Evolutionary conservation across 2,888 invertebrate species (phyloP).

Genomic region (Criorhina ranunculi): DNA sequence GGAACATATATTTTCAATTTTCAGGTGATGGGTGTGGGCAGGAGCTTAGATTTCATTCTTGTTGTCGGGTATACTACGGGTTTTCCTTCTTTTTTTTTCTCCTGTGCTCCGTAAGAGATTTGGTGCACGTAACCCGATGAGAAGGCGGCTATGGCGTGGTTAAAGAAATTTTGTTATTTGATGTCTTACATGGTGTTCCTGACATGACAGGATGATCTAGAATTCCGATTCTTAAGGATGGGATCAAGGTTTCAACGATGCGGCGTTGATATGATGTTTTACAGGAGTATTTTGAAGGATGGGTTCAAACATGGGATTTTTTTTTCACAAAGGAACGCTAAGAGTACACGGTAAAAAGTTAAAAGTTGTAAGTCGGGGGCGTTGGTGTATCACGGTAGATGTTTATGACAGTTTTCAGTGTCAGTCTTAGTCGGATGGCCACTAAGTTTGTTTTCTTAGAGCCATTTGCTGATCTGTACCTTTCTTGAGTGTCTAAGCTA

Average conservation of each 20-base stretch:
- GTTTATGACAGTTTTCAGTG: too few species aligned
- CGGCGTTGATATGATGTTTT: not conserved
- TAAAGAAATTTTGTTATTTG: constrained; percentile 44
- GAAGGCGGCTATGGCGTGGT: constrained; percentile 14
- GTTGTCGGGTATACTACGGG: constrained; percentile 34
- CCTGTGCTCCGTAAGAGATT: constrained; percentile 24
- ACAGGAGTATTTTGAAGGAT: not conserved
- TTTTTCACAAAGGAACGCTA: not conserved
- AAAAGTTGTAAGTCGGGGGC: too few species aligned
- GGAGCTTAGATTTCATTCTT: constrained; percentile 65
- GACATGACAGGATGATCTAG: constrained; percentile 59
- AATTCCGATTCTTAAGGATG: constrained; percentile 8
- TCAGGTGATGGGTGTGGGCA: constrained; percentile 40
- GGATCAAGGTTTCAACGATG: constrained; percentile 14
- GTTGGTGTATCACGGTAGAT: too few species aligned
- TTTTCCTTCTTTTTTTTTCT: not conserved
- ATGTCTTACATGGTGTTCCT: constrained; percentile 50
- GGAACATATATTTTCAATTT: constrained; percentile 76
- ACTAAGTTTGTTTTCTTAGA: too few species aligned
- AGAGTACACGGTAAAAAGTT: too few species aligned
- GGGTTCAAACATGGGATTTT: not conserved
- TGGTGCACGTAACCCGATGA: constrained; percentile 50
- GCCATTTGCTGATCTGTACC: too few species aligned
- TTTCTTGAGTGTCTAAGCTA: too few species aligned
- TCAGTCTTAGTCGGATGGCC: too few species aligned